Percentiles rank a stretch among this genome's conserved stretches.
Evolutionary conservation across 2,888 invertebrate species (phyloP).

Genomic region (Kryphioiulus occultus): DNA sequence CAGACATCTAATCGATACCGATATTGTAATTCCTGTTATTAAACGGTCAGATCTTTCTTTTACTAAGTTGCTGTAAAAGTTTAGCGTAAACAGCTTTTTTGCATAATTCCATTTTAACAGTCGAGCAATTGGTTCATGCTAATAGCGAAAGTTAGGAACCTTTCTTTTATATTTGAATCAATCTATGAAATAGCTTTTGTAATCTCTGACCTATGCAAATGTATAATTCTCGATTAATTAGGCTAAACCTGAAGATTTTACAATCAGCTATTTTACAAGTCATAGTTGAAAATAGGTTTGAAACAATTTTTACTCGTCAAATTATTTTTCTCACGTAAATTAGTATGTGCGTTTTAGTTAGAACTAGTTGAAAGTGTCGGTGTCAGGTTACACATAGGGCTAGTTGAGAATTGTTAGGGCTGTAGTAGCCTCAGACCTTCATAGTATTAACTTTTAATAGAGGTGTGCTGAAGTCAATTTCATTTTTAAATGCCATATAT

Average conservation of each 20-base stretch:
- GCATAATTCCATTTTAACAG: background rate
- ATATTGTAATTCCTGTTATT: background rate
- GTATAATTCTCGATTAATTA: conserved; percentile 36
- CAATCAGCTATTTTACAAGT: conserved; percentile 29
- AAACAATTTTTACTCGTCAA: conserved; percentile 29
- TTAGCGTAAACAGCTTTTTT: background rate
- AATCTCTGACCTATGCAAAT: conserved; percentile 40
- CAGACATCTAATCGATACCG: background rate
- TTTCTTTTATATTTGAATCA: background rate
- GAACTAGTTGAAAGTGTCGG: background rate
- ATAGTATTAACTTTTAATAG: background rate
- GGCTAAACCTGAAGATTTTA: conserved; percentile 35
- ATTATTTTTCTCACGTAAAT: conserved; percentile 37
- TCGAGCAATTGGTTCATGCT: background rate
- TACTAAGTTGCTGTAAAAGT: background rate
- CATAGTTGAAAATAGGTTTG: conserved; percentile 32
- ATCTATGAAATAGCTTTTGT: conserved; percentile 2
- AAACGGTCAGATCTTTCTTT: background rate
- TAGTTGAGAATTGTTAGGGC: conserved; percentile 5
- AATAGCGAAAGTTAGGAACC: background rate
- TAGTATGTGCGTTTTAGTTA: background rate
- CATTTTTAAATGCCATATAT: too few relatives aligned
- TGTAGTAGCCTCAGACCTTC: background rate
- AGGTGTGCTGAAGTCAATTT: background rate
- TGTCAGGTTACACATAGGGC: background rate